Evolutionary conservation across 2,113 vertebrate genomes (phyloP).

Genomic region (Vimba vimba): DNA sequence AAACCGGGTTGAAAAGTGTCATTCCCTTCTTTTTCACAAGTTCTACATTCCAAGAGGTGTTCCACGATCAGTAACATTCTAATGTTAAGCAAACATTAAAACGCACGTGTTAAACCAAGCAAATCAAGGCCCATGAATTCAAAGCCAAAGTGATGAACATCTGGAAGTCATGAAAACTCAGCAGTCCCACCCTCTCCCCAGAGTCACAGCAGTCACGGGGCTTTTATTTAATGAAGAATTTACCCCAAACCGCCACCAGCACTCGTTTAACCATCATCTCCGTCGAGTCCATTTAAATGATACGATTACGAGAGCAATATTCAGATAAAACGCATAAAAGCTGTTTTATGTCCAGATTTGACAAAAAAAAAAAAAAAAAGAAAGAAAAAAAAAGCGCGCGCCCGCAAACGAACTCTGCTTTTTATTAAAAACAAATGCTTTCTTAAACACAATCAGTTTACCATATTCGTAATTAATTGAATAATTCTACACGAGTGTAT

Average conservation of each 20-base stretch:
- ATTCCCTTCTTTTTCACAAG: not conserved
- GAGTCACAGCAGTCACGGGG: slow-evolving; percentile 62
- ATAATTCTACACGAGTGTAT: not conserved
- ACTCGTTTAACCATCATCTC: not conserved
- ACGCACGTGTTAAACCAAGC: not conserved
- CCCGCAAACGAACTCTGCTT: not conserved
- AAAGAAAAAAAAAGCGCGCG: not conserved
- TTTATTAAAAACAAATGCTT: not conserved
- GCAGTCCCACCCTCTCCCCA: slow-evolving; percentile 77
- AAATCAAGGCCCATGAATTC: slow-evolving; percentile 50
- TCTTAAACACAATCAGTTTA: not conserved
- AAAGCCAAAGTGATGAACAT: slow-evolving; percentile 68
- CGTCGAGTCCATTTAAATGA: not conserved
- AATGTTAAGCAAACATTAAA: not conserved
- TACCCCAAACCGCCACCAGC: slow-evolving; percentile 14
- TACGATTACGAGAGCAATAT: not conserved
- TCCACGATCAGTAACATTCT: not conserved
- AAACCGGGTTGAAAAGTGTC: not conserved
- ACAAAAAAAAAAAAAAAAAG: not conserved
- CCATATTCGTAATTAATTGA: not conserved
- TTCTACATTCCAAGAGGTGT: not conserved
- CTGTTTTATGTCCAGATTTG: not conserved
- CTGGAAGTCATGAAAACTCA: slow-evolving; percentile 78
- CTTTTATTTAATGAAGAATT: slow-evolving; percentile 48
- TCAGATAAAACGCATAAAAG: not conserved